Evolutionary conservation across 2,113 vertebrate species (phyloP).

Genomic region (Xenopus tropicalis): DNA sequence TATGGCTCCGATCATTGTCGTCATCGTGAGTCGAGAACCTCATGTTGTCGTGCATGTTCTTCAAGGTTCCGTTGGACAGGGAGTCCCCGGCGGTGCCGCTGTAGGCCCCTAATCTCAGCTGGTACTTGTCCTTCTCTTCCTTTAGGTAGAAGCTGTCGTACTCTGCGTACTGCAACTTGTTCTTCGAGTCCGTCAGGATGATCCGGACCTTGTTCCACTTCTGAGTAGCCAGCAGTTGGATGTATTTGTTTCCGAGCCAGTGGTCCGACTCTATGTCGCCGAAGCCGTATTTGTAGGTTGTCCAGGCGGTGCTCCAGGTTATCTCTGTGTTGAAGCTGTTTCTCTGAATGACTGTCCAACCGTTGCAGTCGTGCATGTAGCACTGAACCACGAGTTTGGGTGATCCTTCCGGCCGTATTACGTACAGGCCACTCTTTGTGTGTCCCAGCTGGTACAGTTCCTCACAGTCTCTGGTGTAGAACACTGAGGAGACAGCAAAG

Average conservation of each 20-base stretch:
- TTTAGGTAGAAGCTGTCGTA: constrained; percentile 25
- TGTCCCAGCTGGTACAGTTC: constrained; percentile 41
- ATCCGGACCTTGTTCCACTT: constrained; percentile 48
- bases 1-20: constrained; percentile 11
- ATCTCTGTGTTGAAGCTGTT: constrained; percentile 10
- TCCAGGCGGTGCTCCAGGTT: constrained; percentile 46
- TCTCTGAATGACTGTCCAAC: constrained; percentile 41
- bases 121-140: constrained; percentile 11
- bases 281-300: constrained; percentile 9
- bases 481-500: neutral
- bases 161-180: constrained; percentile 8
- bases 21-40: constrained; percentile 31
- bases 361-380: constrained; percentile 39
- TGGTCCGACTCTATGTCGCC: constrained; percentile 39
- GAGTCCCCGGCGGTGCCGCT: constrained; percentile 32
- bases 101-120: constrained; percentile 29
- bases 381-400: constrained; percentile 33
- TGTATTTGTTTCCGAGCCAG: constrained; percentile 40
- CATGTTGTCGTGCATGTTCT: constrained; percentile 45
- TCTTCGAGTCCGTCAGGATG: constrained; percentile 12
- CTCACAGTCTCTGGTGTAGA: constrained; percentile 35
- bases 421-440: constrained; percentile 24
- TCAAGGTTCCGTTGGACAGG: constrained; percentile 6
- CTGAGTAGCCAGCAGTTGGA: neutral
- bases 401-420: constrained; percentile 19